phyloP scores from a whole-genome alignment of 2,888 invertebrate species.

The Drosophila paracracens region DNA sequence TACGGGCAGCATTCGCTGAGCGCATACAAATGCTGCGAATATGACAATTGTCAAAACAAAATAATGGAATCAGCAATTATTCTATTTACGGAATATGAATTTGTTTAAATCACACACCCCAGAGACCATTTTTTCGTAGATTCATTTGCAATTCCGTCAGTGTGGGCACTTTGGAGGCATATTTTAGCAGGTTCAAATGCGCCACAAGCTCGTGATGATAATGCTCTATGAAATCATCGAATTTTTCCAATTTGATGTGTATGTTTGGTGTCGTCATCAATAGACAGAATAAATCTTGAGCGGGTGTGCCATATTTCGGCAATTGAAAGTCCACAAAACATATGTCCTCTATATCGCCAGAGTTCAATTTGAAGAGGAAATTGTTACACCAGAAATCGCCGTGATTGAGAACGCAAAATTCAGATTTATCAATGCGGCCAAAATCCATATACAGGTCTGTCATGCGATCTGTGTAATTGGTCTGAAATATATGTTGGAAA shows the following conservation, averaged over 20 bases:
- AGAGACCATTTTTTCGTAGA: slow-evolving; percentile 74
- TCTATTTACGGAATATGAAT: not conserved
- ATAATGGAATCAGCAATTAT: slow-evolving; percentile 24
- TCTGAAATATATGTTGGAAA: slow-evolving; percentile 35
- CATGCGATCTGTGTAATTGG: slow-evolving; percentile 50
- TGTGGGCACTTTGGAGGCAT: slow-evolving; percentile 69
- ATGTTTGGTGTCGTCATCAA: slow-evolving; percentile 78
- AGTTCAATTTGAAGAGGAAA: slow-evolving; percentile 78
- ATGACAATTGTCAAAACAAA: not conserved
- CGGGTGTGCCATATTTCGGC: slow-evolving; percentile 79
- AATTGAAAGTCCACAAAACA: slow-evolving; percentile 83
- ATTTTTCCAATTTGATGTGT: slow-evolving; percentile 76
- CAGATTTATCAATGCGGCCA: slow-evolving; percentile 47
- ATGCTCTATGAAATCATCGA: slow-evolving; percentile 81
- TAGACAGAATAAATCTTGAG: slow-evolving; percentile 79
- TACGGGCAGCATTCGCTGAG: slow-evolving; percentile 68
- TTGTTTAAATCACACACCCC: slow-evolving; percentile 56
- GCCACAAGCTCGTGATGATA: slow-evolving; percentile 77
- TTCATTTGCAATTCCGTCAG: slow-evolving; percentile 75
- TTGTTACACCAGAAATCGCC: slow-evolving; percentile 84
- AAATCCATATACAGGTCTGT: slow-evolving; percentile 64
- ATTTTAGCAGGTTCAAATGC: slow-evolving; percentile 74
- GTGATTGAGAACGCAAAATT: slow-evolving; percentile 77
- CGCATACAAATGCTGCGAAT: slow-evolving; percentile 64
- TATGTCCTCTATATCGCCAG: slow-evolving; percentile 71